Evolutionary conservation across 2,113 vertebrate genomes (phyloP).

Genomic region (Gasterosteus nipponicus): DNA sequence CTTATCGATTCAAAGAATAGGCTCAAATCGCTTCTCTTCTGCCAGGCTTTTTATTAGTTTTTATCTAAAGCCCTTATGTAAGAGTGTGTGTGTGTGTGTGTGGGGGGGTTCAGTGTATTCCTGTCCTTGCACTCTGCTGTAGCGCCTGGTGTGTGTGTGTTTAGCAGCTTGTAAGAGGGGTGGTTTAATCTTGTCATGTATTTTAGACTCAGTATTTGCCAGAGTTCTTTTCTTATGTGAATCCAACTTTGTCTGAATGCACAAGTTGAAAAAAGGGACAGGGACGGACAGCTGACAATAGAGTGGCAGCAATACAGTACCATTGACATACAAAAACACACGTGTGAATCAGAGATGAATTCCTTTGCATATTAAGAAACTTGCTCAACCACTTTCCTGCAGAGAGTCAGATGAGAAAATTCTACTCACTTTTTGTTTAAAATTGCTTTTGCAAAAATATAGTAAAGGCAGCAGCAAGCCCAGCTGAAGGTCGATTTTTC

Average conservation of each 20-base stretch:
- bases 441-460: no score
- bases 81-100: constrained; percentile 17
- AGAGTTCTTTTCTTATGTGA: constrained; percentile 32
- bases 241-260: constrained; percentile 26
- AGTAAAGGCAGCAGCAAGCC: no score
- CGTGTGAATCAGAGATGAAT: background rate
- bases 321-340: background rate
- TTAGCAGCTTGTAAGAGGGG: constrained; percentile 6
- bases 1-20: constrained; percentile 67
- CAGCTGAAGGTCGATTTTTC: background rate
- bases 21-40: constrained; percentile 59
- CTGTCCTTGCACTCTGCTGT: background rate
- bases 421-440: background rate
- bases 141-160: constrained; percentile 8
- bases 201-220: constrained; percentile 41
- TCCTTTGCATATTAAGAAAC: background rate
- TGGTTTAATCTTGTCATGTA: constrained; percentile 57
- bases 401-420: background rate
- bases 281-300: constrained; percentile 11
- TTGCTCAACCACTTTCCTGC: background rate
- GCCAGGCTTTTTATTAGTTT: constrained; percentile 67
- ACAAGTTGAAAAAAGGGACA: constrained; percentile 22
- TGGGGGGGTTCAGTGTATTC: background rate
- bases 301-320: no score
- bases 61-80: constrained; percentile 55